Evolutionary conservation across 1,140 invertebrate species (phyloP).

Genomic region (Agrilus planipennis): DNA sequence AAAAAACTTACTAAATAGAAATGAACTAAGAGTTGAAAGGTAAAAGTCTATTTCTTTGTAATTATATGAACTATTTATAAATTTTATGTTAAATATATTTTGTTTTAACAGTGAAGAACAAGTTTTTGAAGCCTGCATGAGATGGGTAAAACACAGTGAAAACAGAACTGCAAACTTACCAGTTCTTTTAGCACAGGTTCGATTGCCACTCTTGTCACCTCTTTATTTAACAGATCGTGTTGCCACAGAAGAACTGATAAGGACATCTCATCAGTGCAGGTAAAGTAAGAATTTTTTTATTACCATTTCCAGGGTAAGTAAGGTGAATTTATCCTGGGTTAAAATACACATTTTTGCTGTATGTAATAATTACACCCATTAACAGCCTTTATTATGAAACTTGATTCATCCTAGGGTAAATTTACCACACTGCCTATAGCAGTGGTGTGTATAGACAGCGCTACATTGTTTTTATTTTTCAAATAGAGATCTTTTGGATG

Average conservation of each 20-base stretch:
- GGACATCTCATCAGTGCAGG: constrained; percentile 62
- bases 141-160: constrained; percentile 66
- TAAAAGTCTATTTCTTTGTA: constrained; percentile 23
- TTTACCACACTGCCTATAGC: too few relatives aligned
- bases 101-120: constrained; percentile 44
- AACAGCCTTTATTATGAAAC: too few relatives aligned
- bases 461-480: too few relatives aligned
- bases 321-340: too few relatives aligned
- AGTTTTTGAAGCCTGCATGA: constrained; percentile 75
- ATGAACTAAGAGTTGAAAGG: constrained; percentile 67
- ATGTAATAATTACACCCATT: too few relatives aligned
- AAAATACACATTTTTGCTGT: too few relatives aligned
- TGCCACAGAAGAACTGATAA: constrained; percentile 69
- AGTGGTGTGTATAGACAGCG: too few relatives aligned
- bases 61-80: constrained; percentile 3
- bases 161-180: constrained; percentile 48
- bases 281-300: constrained; percentile 28
- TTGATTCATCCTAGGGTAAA: too few relatives aligned
- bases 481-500: constrained; percentile 64
- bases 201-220: constrained; percentile 70
- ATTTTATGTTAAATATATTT: constrained; percentile 8
- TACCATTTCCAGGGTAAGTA: too few relatives aligned
- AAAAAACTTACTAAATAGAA: constrained; percentile 58
- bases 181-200: constrained; percentile 60
- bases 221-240: constrained; percentile 75